Evolutionary conservation across 2,113 vertebrate genomes (phyloP), one percentile per base, ranked within the genome.

Genomic region (Pedetes capensis): DNA sequence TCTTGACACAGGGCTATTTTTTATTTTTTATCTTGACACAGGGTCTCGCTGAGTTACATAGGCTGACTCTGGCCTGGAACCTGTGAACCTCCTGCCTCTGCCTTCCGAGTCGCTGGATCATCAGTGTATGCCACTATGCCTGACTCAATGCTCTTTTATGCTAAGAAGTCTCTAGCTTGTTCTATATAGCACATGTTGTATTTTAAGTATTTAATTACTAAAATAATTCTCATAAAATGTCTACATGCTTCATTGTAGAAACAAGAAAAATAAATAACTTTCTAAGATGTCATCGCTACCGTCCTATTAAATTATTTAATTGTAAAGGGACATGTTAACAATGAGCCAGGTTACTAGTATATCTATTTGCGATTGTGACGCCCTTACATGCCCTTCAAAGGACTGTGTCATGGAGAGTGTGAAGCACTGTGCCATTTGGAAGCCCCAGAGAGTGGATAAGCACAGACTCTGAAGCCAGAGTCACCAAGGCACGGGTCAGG

Each of bases 161-260:
- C 59, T 81, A 76, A 59, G n/a, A n/a, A 72, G 76, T 86, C 47
- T 92, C 69, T 87, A 87, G 72, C 32, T 79, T 87, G 49, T 81
- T 74, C 55, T 61, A 82, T 20, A 87, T 13, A 80, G 61, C 16
- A 78, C 16, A 74, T 9, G 8, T 32, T 47, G 37, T 76, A 55
- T 71, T 74, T 80, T 49, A 90, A 94, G 59, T 59, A 64, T 12
- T 72, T 88, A 57, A n/a, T 47, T 76, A 34, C n/a, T 92, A 74
- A 79, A 79, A 69, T n/a, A 69, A 87, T 55, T 96, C 53, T 83
- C 82, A 76, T 16, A 71, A 82, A 87, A 64, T 23, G 2, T 57
- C 63, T 39, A 93, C 42, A 76, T 1, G 8, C 27, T 85, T 87
- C 55, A 91, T 0, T 27, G 20, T 27, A 61, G 4, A 88, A 64